Base-by-base conservation (phyloP, 1,140 invertebrate species). In the Littorina saxatilis region DNA sequence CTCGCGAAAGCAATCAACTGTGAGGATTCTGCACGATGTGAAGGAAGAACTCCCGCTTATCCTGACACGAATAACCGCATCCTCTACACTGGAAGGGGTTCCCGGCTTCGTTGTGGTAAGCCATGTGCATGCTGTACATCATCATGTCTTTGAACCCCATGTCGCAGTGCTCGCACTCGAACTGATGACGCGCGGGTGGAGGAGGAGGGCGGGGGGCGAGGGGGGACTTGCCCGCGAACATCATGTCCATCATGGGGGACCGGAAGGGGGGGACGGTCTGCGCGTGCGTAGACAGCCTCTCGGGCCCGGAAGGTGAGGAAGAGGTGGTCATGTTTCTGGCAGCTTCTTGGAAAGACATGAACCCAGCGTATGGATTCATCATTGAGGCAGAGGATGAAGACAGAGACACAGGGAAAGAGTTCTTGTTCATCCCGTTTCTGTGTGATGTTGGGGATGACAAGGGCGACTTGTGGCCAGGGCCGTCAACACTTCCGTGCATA, bases 121-220 rank as follows among this genome's bases (percentile, higher is more conserved):
- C 96, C 96, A 98, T 98, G 92, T 99, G 98, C 88, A 99, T 96
- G 0, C 95, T 96, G 92, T 98, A 98, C 95, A 99, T 96, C 13
- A 97, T 95, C 40, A 95, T 94, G 89, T 99, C 96, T n/a, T 95
- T 95, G 91, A 99, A 99, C 4, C 95, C 94, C 39, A 99, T 98
- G 86, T 96, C 96, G 92, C 98, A 99, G 90, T 96, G 96, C 40
- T 95, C 93, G 90, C 98, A 99, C 79, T 94, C 94, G 87, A 95
- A 95, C 29, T 84, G 80, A 13, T 88, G 82, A 23, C 35, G 68
- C 40, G 68, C 35, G 17, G 7, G 7, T 55, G 68, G 52, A 17
- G 81, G 37, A 7, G 23, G 17, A n/a, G 79, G 70, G 29, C 74
- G 72, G 55, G 73, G 74, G 17, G 23, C 7, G n/a, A n/a, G 23